Evolutionary conservation across 53 echinoderm and acorn worm genomes (phyloP).

Genomic region (Mesocentrotus franciscanus): DNA sequence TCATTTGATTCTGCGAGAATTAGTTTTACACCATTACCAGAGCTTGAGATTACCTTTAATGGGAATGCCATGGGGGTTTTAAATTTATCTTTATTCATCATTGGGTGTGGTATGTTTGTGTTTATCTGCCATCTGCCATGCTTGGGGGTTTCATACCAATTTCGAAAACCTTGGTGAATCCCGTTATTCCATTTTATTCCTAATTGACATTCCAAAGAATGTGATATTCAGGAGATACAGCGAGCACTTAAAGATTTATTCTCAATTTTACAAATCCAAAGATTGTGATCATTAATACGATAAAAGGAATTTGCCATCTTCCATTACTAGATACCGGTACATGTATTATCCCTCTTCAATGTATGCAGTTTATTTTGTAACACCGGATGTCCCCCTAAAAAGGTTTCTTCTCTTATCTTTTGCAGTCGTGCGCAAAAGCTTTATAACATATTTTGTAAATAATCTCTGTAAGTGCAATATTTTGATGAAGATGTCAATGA

Average conservation of each 20-base stretch:
- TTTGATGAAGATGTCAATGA: background rate
- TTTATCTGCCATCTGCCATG: background rate
- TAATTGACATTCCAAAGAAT: slow-evolving; percentile 4
- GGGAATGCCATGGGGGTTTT: background rate
- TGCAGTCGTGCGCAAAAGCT: background rate
- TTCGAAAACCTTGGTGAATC: background rate
- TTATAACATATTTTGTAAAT: background rate
- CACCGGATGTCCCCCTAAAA: too few relatives aligned
- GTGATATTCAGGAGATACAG: background rate
- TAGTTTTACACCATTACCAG: background rate
- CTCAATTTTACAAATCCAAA: background rate
- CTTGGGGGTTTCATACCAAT: background rate
- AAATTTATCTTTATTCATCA: background rate
- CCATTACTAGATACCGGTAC: background rate
- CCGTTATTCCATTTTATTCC: background rate
- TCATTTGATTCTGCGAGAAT: background rate
- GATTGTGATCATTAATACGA: background rate
- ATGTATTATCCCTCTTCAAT: background rate
- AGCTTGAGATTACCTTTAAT: background rate
- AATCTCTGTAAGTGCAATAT: slow-evolving; percentile 38
- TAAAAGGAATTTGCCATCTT: background rate
- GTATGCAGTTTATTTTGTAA: background rate
- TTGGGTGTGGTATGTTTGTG: background rate
- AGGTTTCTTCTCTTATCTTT: background rate
- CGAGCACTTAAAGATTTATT: background rate